Conservation (phyloP, 2,113 vertebrate species). For the Gallinago jamesoni region DNA sequence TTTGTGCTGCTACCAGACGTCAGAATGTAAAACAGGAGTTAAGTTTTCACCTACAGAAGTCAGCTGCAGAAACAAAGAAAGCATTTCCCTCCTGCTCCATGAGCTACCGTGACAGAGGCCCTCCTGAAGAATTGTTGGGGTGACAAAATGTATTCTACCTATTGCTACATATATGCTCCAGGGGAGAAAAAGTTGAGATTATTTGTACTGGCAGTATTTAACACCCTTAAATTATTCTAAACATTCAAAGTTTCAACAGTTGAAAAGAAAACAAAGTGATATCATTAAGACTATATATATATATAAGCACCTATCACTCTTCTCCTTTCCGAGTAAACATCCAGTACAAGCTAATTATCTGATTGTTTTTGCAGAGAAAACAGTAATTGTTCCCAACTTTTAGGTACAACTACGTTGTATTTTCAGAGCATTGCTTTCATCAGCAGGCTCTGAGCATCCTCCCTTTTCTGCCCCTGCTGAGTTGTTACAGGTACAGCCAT, state of each 20-base stretch:
- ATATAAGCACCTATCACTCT: background rate
- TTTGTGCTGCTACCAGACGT: background rate
- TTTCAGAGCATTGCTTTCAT: background rate
- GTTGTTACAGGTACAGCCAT: background rate
- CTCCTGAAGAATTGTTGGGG: background rate
- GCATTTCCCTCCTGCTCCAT: background rate
- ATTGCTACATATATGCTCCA: background rate
- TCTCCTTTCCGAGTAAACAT: background rate
- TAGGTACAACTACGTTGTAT: background rate
- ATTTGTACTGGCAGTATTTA: background rate
- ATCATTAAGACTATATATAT: background rate
- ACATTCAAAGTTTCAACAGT: background rate
- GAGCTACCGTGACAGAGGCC: background rate
- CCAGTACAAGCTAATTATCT: background rate
- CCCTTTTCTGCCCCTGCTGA: background rate
- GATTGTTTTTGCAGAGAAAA: background rate
- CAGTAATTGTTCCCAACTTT: background rate
- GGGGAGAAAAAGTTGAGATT: background rate
- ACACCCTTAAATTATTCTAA: background rate
- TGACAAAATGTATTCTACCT: background rate
- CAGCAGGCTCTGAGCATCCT: background rate
- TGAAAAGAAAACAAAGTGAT: background rate
- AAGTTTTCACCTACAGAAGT: background rate
- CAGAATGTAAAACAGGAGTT: background rate
- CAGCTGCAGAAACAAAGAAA: background rate